Evolutionary conservation across 1,140 invertebrate genomes (phyloP).

Genomic region (Heliothis subflexa): DNA sequence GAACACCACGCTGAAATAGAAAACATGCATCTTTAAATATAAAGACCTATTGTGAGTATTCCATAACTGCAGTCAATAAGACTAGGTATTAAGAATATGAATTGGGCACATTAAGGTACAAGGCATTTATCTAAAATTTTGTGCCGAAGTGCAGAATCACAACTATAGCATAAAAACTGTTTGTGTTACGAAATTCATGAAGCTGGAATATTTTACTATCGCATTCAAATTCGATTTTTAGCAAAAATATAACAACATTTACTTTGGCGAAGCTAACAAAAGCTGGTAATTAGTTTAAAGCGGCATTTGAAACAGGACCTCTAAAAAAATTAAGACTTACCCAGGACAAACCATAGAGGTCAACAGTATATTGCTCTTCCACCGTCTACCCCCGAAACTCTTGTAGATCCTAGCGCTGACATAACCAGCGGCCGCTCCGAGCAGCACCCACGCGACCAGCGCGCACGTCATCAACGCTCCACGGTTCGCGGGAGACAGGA

Average conservation of each 20-base stretch:
- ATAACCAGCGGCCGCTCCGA: constrained; percentile 98
- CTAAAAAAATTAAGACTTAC: constrained; percentile 87
- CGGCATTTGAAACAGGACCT: neutral
- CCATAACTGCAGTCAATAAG: too few species aligned
- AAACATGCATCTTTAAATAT: neutral
- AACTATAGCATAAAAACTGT: too few species aligned
- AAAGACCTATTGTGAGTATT: too few species aligned
- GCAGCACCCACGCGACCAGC: constrained; percentile 97
- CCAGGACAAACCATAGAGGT: constrained; percentile 98
- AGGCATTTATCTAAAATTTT: neutral
- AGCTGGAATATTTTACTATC: too few species aligned
- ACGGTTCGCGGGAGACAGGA: constrained; percentile 98
- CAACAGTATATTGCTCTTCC: constrained; percentile 98
- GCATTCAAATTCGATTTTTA: too few species aligned
- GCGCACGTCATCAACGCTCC: constrained; percentile 99
- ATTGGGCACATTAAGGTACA: too few species aligned
- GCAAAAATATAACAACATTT: too few species aligned
- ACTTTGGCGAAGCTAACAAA: too few species aligned
- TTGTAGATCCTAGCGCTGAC: constrained; percentile 98
- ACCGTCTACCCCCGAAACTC: constrained; percentile 98
- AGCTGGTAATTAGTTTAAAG: too few species aligned
- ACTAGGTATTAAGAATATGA: too few species aligned
- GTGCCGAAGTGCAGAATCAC: neutral
- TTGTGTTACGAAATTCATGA: too few species aligned
- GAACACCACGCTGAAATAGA: constrained; percentile 94